Evolutionary conservation across 35 echinoderm and acorn worm genomes (phyloP).

Genomic region (Heliocidaris tuberculata): DNA sequence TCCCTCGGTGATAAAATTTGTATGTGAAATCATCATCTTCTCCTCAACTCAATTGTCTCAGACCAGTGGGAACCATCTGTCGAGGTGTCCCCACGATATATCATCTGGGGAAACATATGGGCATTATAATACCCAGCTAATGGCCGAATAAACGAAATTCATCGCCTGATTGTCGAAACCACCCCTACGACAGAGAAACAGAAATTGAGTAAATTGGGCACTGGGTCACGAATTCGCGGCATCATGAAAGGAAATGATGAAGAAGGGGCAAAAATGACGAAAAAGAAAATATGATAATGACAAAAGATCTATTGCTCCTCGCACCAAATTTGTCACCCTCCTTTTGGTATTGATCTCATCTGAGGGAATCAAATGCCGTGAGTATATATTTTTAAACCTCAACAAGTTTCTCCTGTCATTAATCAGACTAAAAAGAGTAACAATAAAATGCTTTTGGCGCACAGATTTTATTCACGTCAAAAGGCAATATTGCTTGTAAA

Average conservation of each 20-base stretch:
- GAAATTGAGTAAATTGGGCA: background rate
- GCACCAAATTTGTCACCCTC: background rate
- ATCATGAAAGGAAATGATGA: background rate
- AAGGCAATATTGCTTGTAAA: background rate
- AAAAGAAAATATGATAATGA: background rate
- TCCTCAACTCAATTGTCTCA: background rate
- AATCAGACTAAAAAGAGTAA: background rate
- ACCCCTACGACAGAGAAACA: background rate
- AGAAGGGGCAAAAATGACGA: background rate
- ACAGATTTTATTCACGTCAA: background rate
- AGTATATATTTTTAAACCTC: background rate
- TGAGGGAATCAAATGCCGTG: background rate
- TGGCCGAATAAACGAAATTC: slow-evolving; percentile 9
- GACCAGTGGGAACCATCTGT: background rate
- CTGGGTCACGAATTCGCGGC: background rate
- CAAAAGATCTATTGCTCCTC: background rate
- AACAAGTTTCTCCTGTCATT: background rate
- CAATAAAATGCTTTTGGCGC: background rate
- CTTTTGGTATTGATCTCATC: background rate
- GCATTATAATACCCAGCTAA: background rate
- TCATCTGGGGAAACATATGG: background rate
- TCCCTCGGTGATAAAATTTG: background rate
- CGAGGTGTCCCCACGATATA: background rate
- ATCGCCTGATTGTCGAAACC: background rate
- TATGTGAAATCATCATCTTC: background rate